These are phyloP conservation scores for Sapajus apella DNA, from an alignment of 2,113 vertebrate species.

Conservation along the genomic window DNA sequence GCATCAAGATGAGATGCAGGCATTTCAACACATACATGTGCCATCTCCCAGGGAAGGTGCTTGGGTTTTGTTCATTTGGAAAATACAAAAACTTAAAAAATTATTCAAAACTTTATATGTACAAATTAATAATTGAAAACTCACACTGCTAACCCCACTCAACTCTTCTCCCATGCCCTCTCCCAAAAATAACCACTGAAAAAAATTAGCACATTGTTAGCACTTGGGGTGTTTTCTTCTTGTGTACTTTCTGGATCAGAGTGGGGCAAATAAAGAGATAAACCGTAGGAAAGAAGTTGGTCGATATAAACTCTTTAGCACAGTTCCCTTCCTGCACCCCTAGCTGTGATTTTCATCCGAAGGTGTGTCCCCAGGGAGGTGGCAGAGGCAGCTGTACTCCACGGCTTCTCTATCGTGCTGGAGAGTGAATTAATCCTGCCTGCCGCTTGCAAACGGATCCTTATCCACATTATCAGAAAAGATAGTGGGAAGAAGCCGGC, in stretches of 20 bases:
- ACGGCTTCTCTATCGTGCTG: background rate
- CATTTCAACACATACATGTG: background rate
- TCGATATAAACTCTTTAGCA: background rate
- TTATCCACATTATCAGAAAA: background rate
- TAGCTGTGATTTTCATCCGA: background rate
- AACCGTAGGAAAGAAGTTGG: background rate
- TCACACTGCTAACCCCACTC: background rate
- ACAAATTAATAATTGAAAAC: background rate
- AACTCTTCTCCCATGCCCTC: background rate
- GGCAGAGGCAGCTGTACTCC: background rate
- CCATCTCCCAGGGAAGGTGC: background rate
- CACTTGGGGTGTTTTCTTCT: background rate
- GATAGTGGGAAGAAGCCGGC: background rate
- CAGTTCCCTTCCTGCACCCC: too few species aligned
- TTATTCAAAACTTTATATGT: background rate
- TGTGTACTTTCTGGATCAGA: background rate
- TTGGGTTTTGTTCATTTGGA: background rate
- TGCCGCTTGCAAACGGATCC: background rate
- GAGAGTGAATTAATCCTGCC: background rate
- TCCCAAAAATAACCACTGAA: background rate
- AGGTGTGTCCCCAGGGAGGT: background rate
- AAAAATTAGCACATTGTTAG: background rate
- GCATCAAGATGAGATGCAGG: background rate
- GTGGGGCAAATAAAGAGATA: background rate
- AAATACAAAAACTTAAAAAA: background rate